Conservation (phyloP, 2,888 invertebrate genomes). For the Alloscopus bannaensis region DNA sequence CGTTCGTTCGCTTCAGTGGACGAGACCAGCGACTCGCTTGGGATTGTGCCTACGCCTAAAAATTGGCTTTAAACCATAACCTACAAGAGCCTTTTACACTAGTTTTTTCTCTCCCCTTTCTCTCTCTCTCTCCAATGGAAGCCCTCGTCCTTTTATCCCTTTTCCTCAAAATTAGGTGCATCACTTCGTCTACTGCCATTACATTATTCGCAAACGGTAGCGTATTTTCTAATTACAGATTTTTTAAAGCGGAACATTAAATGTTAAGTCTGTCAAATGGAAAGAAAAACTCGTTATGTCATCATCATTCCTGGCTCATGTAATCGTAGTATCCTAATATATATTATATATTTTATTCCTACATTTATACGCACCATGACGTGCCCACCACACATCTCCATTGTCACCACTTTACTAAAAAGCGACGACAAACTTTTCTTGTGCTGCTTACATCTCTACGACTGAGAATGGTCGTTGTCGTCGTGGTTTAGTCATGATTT, state of each 20-base stretch:
- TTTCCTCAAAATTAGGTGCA: neutral
- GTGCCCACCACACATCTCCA: slow-evolving; percentile 10
- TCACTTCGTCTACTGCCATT: neutral
- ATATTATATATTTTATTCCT: too few relatives aligned
- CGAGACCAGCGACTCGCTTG: slow-evolving; percentile 30
- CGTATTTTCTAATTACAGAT: slow-evolving; percentile 2
- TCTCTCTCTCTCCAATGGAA: slow-evolving; percentile 19
- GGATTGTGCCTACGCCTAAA: slow-evolving; percentile 51
- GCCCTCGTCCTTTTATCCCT: neutral
- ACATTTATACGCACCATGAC: too few relatives aligned
- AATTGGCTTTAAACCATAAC: slow-evolving; percentile 52
- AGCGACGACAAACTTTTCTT: neutral
- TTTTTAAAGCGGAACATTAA: neutral
- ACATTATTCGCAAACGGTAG: neutral
- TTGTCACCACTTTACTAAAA: slow-evolving; percentile 12
- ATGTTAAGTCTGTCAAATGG: too few relatives aligned
- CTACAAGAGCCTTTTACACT: too few relatives aligned
- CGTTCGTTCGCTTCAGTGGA: slow-evolving; percentile 1
- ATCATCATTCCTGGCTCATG: slow-evolving; percentile 27
- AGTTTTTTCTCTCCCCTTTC: slow-evolving; percentile 37
- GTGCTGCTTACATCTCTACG: too few relatives aligned
- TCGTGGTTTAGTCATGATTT: slow-evolving; percentile 34
- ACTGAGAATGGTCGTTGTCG: slow-evolving; percentile 29
- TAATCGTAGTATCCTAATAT: too few relatives aligned
- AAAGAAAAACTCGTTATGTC: slow-evolving; percentile 60